Base-by-base conservation (phyloP, 1,140 invertebrate species). In the Papilio polytes region DNA sequence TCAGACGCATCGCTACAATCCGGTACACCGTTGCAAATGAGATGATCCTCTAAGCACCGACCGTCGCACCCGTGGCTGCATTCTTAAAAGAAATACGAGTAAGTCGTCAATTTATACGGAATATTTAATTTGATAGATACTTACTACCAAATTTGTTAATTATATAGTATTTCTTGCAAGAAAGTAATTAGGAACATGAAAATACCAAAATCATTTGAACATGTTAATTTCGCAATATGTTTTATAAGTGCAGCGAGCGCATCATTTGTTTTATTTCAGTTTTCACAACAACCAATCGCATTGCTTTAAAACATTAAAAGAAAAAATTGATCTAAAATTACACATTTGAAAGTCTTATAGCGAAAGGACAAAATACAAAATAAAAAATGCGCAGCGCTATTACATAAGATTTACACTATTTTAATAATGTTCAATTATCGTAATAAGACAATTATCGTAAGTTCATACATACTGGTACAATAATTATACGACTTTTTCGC, bases 1-100 rank as follows among this genome's bases (percentile, higher is more conserved):
- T 97, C 96, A 13, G 92, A 93, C 81, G 95, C 96, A 84, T 97
- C 96, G 7, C 85, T 87, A 86, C 96, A 97, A 83, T 96, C 96
- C 41, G 46, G 53, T 3, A 84, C 81, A 7, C 89, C 89, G 85
- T 97, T 92, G 84, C 96, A 97, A 73, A 95, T 94, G 44, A 91
- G 91, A 10, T 84, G 82, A 18, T 87, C 88, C 78, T 92, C 88
- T 81, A 95, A 74, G 86, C 96, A 96, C 77, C 80, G 88, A 9
- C 94, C 95, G 86, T 96, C 95, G 84, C 93, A 94, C 74, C 90
- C 84, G 83, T 90, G 84, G 76, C 80, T 81, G 92, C 96, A 96
- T 53, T 90, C 94, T 90, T 84, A 90, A 89, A 87, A 90, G 86
- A 85, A 91, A 91, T 78, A 89, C 63, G 41, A 81, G 80, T 80